Base-by-base conservation (phyloP, 2,797 vertebrate genomes). In the Myotis daubentonii region DNA sequence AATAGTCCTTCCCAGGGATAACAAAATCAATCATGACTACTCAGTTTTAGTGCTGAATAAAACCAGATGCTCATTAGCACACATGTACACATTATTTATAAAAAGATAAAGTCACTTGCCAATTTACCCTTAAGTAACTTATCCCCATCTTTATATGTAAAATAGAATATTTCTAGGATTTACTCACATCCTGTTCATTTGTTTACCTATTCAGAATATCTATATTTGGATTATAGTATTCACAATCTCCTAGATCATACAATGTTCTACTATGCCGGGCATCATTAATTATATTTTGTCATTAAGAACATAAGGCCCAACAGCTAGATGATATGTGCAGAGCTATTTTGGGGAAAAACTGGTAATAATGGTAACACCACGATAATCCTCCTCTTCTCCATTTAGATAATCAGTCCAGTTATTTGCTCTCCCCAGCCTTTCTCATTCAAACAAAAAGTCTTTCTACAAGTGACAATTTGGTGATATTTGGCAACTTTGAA, bases 41-140 rank as follows among this genome's bases (percentile, higher is more conserved):
- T 85, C 57, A 66, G 41, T 38, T 84, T 85, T 88, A 83, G 72
- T 38, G 65, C 36, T 38, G 62, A 88, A 78, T 88, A 92, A 79
- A 84, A 57, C 36, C 20, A 65, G 79, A 51, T 53, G 36, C 30
- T 84, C 79, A 47, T 12, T 78, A 65, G 89, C 38, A 72, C 55
- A 47, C 16, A n/a, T n/a, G 65, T 28, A 78, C 2, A 53, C 28
- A 30, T 76, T 76, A 87, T 44, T 88, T 83, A 68, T 11, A 79
- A 66, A 57, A 87, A 85, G 25, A 44, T 66, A 87, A 83, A 65
- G 53, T 28, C 55, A 71, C 17, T 33, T 62, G 30, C 22, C 28
- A 44, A 33, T 55, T 44, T 72, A 53, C 47, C n/a, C 9, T 80
- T 22, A 36, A 62, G 36, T 36, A 90, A 71, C 78, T 78, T 84